phyloP scores from a whole-genome alignment of 2,888 invertebrate species.

The Steinernema scapterisci region DNA sequence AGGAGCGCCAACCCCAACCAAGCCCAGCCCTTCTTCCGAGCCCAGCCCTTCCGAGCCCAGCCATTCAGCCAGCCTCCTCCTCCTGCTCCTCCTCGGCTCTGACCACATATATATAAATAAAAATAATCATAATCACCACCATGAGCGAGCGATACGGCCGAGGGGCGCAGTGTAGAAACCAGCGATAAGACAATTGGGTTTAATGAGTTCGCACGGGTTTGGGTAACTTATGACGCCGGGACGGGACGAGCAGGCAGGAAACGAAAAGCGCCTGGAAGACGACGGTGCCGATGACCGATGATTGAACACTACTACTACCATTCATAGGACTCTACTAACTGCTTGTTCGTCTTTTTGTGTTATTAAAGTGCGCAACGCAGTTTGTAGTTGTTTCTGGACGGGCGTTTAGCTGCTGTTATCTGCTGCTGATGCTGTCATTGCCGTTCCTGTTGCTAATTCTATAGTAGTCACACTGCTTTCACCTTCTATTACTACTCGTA shows the following conservation, averaged over 20 bases:
- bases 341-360: background rate
- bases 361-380: background rate
- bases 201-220: background rate
- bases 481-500: background rate
- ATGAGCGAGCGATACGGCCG: background rate
- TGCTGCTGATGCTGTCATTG: background rate
- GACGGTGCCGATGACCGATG: background rate
- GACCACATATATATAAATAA: slow-evolving; percentile 25
- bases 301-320: background rate
- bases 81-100: no score
- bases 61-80: slow-evolving; percentile 29
- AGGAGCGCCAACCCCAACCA: slow-evolving; percentile 32
- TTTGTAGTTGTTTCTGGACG: background rate
- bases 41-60: slow-evolving; percentile 14
- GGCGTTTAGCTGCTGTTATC: no score
- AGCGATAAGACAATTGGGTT: background rate
- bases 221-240: background rate
- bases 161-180: background rate
- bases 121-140: slow-evolving; percentile 15
- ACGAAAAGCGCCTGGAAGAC: background rate
- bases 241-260: no score
- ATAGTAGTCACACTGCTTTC: background rate
- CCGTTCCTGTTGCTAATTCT: background rate
- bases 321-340: background rate
- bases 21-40: slow-evolving; percentile 27